These are phyloP conservation scores for Liasis olivaceus DNA, from an alignment of 2,797 vertebrate species.

Conservation along the genomic window DNA sequence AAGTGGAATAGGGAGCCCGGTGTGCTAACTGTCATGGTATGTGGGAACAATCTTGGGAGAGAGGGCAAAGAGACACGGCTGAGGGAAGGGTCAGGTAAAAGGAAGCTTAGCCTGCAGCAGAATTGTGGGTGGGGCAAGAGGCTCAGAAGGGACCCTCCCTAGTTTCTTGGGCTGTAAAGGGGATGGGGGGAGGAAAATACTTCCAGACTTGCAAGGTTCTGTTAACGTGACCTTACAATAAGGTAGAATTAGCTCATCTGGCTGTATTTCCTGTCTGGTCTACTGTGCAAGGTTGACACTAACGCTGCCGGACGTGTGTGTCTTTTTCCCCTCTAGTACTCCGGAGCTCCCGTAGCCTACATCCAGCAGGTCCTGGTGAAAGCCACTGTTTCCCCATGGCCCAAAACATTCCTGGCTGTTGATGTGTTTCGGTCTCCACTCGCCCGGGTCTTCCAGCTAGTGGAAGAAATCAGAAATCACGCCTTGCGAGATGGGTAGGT, in stretches of 20 bases:
- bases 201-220: neutral
- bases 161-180: too few relatives aligned
- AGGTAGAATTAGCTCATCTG: neutral
- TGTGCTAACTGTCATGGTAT: too few relatives aligned
- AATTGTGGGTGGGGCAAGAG: too few relatives aligned
- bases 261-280: neutral
- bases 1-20: too few relatives aligned
- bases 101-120: too few relatives aligned
- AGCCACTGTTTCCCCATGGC: conserved; percentile 93
- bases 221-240: too few relatives aligned
- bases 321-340: conserved; percentile 77
- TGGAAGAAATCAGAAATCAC: conserved; percentile 95
- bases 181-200: neutral
- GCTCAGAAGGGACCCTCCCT: too few relatives aligned
- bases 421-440: conserved; percentile 92
- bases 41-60: too few relatives aligned
- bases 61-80: too few relatives aligned
- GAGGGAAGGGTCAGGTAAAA: too few relatives aligned
- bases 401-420: conserved; percentile 88
- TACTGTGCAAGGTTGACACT: neutral
- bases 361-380: conserved; percentile 97
- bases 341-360: conserved; percentile 91
- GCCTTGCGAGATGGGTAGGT: conserved; percentile 86
- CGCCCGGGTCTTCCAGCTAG: conserved; percentile 87
- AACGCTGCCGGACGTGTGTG: neutral